Percentiles rank a stretch among this genome's conserved stretches.
Evolutionary conservation across 2,797 vertebrate species (phyloP).

Genomic region (Halcyon chelicuti): DNA sequence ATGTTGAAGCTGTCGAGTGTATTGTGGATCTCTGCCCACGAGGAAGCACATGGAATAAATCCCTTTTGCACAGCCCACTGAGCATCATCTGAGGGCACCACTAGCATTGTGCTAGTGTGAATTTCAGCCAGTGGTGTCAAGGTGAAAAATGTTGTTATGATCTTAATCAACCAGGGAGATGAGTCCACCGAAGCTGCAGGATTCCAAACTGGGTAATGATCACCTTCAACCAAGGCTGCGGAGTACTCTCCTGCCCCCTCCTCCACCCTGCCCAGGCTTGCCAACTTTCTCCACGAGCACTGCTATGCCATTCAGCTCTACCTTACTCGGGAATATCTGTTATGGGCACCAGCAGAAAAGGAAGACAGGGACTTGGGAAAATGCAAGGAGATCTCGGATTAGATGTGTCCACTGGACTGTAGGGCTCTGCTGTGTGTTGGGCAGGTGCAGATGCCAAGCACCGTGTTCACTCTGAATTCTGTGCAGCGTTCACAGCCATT

Average conservation of each 20-base stretch:
- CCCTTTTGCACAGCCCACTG: background rate
- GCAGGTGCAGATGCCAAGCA: background rate
- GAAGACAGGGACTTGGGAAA: background rate
- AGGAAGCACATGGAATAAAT: conserved; percentile 18
- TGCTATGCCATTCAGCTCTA: background rate
- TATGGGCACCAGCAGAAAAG: background rate
- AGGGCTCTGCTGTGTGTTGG: background rate
- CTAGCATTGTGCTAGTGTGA: background rate
- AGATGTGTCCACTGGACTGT: background rate
- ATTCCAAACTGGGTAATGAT: background rate
- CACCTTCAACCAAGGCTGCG: background rate
- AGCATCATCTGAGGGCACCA: conserved; percentile 28
- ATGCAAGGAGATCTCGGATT: background rate
- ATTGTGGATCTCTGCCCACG: background rate
- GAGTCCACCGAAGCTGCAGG: background rate
- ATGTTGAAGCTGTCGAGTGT: background rate
- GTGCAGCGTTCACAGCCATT: background rate
- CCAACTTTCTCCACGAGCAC: background rate
- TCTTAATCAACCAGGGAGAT: background rate
- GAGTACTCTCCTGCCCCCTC: background rate
- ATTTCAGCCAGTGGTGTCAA: background rate
- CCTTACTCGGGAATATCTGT: background rate
- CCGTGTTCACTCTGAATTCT: background rate
- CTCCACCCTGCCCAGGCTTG: background rate
- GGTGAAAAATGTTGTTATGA: background rate